Evolutionary conservation across 2,888 invertebrate species (phyloP).

Genomic region (Helicoverpa assulta): DNA sequence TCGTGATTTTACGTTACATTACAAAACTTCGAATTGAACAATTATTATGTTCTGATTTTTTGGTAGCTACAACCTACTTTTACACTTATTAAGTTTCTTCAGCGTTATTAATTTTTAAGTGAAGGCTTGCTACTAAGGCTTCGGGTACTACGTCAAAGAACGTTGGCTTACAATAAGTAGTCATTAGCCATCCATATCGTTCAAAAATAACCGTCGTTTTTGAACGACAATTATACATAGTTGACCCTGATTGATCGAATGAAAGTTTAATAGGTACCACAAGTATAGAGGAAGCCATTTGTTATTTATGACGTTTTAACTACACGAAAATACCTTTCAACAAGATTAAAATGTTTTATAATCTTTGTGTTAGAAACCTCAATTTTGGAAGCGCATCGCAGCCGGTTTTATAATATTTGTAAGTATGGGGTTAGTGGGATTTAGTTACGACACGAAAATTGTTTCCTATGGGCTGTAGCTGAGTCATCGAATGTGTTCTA

Average conservation of each 20-base stretch:
- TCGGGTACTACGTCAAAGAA: conserved; percentile 8
- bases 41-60: too few species aligned
- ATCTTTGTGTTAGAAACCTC: conserved; percentile 72
- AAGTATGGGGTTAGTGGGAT: conserved; percentile 76
- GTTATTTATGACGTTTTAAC: conserved; percentile 39
- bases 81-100: conserved; percentile 11
- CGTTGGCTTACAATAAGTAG: neutral
- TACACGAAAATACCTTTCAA: conserved; percentile 43
- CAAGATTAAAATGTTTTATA: conserved; percentile 50
- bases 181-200: neutral
- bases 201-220: conserved; percentile 2
- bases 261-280: conserved; percentile 23
- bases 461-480: conserved; percentile 33
- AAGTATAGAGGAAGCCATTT: conserved; percentile 34
- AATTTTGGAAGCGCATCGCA: conserved; percentile 66
- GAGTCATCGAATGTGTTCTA: conserved; percentile 62
- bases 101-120: conserved; percentile 8
- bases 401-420: conserved; percentile 76
- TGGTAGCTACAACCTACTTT: neutral
- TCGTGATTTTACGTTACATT: too few species aligned
- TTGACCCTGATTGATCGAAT: conserved; percentile 21
- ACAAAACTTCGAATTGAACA: too few species aligned
- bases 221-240: neutral
- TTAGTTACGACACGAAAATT: conserved; percentile 52
- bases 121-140: conserved; percentile 10